Evolutionary conservation across 1,140 invertebrate genomes (phyloP).

Genomic region (Chlorops oryzae): DNA sequence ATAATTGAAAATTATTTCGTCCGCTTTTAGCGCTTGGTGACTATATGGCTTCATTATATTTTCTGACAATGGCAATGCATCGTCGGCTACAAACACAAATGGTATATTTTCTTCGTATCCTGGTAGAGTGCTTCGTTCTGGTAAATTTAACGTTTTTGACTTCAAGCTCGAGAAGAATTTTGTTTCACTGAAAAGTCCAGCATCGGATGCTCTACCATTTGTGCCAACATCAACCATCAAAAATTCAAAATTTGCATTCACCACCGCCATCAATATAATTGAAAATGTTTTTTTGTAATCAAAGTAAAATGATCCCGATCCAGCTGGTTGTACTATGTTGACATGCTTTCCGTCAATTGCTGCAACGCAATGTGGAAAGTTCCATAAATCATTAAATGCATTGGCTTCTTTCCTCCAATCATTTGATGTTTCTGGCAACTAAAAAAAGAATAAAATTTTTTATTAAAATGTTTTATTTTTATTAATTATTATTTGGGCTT

Average conservation of each 20-base stretch:
- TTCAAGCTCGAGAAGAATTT: too few relatives aligned
- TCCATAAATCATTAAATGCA: conserved; percentile 34
- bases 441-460: too few relatives aligned
- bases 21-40: conserved; percentile 16
- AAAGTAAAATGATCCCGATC: conserved; percentile 37
- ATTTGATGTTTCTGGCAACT: conserved; percentile 18
- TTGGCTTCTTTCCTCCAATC: conserved; percentile 31
- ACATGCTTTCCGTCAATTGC: conserved; percentile 47
- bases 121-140: conserved; percentile 19
- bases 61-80: conserved; percentile 37
- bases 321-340: conserved; percentile 28
- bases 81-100: conserved; percentile 47
- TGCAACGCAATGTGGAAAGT: conserved; percentile 40
- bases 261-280: conserved; percentile 44
- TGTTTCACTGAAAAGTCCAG: too few relatives aligned
- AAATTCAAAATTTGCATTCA: too few relatives aligned
- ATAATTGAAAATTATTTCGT: conserved; percentile 48
- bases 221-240: too few relatives aligned
- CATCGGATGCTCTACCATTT: too few relatives aligned
- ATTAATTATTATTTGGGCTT: too few relatives aligned
- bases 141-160: conserved; percentile 27
- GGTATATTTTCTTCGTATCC: conserved; percentile 17
- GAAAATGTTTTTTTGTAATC: conserved; percentile 48
- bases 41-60: conserved; percentile 41
- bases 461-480: too few relatives aligned